Conservation (phyloP, 2,797 vertebrate species). For the Dendrocincla tyrannina region DNA sequence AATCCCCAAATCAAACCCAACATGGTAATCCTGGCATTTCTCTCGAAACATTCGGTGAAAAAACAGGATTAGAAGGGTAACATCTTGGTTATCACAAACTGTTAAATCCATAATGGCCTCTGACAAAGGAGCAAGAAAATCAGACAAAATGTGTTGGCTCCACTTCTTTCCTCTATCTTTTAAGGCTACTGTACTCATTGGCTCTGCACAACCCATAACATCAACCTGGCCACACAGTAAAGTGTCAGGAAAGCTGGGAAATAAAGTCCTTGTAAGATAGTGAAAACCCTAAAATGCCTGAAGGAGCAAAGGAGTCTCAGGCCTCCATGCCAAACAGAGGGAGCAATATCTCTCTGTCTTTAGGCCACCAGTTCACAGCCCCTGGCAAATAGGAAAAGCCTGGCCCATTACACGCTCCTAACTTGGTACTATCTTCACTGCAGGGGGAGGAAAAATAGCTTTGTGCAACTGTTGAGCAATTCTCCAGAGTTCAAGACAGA, state of each 20-base stretch:
- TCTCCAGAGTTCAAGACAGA: not conserved
- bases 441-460: not conserved
- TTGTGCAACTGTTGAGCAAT: not conserved
- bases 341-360: not conserved
- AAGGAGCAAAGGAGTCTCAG: not conserved
- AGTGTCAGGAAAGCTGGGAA: not conserved
- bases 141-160: not conserved
- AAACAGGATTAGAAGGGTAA: not conserved
- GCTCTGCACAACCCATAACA: not conserved
- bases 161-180: not conserved
- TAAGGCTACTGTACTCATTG: not conserved
- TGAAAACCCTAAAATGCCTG: not conserved
- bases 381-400: not conserved
- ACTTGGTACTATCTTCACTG: not conserved
- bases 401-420: not conserved
- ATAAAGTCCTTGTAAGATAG: not conserved
- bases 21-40: not conserved
- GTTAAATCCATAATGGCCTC: not conserved
- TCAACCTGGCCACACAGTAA: not conserved
- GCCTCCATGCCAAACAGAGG: not conserved
- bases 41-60: not conserved
- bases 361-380: not conserved
- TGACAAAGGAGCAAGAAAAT: not conserved
- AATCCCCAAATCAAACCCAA: not conserved
- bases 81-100: not conserved